Evolutionary conservation across 2,797 vertebrate species (phyloP), one percentile per base, ranked within the genome.

Genomic region (Liasis olivaceus): DNA sequence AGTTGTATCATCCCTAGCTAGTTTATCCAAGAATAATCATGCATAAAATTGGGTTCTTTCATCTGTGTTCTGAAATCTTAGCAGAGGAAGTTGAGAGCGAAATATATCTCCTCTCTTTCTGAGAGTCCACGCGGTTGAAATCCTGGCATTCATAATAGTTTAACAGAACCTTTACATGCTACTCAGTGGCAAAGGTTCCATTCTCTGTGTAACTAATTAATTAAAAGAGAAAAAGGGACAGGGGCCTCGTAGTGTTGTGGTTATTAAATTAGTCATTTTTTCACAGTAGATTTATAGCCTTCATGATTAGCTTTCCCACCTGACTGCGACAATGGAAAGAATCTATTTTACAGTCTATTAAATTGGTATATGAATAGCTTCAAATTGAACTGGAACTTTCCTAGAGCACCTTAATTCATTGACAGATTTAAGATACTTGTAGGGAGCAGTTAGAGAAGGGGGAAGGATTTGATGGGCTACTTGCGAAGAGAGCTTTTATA

Each of bases 261-360:
- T 93, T 94, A 95, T 95, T 95, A 94, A 97, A 93, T 96, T 93
- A 95, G n/a, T 87, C 63, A 42, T 92, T 95, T 95, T 42, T 92
- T 60, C 91, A 94, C 92, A 91, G 36, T 56, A 91, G 95, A 95
- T 96, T 94, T 96, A 94, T 93, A 93, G 91, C 59, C 24, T 87
- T 92, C 26, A 62, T 95, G 94, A 96, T 92, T 95, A 96, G 91
- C 96, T 86, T 96, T 94, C 95, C 94, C 95, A 96, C 95, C 95
- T 96, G 94, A 95, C 93, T 91, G 36, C 91, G 81, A 64, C 24
- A 94, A 90, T 81, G 92, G 93, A 95, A 92, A 94, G 94, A 95
- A 93, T 93, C 81, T 58, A 56, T 96, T 96, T 96, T 96, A 91
- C 91, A 92, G 94, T 62, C 96, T 94, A 93, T 96, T 96, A 95